phyloP scores from a whole-genome alignment of 1,140 invertebrate genomes.

The Pogonomyrmex barbatus region DNA sequence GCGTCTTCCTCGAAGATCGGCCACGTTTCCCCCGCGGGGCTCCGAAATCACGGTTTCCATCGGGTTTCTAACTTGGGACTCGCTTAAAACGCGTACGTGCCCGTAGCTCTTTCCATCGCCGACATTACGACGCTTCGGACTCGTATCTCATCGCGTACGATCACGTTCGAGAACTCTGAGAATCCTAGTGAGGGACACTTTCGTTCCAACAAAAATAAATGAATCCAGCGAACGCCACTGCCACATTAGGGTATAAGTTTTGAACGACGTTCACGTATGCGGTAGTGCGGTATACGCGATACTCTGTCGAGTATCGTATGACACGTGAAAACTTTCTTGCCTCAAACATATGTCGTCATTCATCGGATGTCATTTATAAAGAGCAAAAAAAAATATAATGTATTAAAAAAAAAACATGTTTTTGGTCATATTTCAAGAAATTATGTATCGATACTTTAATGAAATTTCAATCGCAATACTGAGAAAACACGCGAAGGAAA shows the following conservation, averaged over 20 bases:
- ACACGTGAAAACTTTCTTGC: background rate
- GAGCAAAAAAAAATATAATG: background rate
- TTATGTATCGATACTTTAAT: slow-evolving; percentile 14
- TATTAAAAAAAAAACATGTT: slow-evolving; percentile 22
- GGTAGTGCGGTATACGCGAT: background rate
- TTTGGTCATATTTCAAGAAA: slow-evolving; percentile 4
- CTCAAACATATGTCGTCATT: background rate
- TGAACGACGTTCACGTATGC: slow-evolving; percentile 7
- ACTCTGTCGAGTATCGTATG: background rate
- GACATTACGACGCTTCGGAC: slow-evolving; percentile 41
- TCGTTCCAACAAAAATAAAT: slow-evolving; percentile 38
- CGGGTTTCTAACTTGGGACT: slow-evolving; percentile 63
- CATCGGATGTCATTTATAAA: background rate
- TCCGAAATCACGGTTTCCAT: slow-evolving; percentile 70
- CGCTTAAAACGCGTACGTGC: slow-evolving; percentile 67
- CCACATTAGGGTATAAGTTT: slow-evolving; percentile 27
- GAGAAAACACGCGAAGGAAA: slow-evolving; percentile 13
- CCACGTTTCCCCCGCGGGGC: slow-evolving; percentile 27
- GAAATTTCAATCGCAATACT: slow-evolving; percentile 46
- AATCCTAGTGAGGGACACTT: background rate
- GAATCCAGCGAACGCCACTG: background rate
- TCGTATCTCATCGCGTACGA: slow-evolving; percentile 52
- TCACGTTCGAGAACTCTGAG: slow-evolving; percentile 22
- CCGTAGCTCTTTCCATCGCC: slow-evolving; percentile 62
- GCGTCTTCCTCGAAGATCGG: slow-evolving; percentile 33